Conservation (phyloP, 1,140 invertebrate genomes). For the Steinernema khuongi region DNA sequence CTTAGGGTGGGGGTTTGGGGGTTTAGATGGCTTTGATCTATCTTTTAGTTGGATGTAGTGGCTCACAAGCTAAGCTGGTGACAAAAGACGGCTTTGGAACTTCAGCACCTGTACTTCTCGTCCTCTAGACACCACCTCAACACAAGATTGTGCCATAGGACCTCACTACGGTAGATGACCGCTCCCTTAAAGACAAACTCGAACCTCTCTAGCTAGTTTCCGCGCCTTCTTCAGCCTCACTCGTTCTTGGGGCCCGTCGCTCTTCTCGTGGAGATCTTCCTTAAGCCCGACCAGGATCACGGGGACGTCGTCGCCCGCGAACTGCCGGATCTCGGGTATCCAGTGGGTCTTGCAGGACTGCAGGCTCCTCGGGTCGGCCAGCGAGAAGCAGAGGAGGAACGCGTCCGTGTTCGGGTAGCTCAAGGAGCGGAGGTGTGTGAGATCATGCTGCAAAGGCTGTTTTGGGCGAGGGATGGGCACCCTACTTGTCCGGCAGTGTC, state of each 20-base stretch:
- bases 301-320: constrained; percentile 34
- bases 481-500: constrained; percentile 42
- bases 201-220: background rate
- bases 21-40: too few species aligned
- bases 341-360: constrained; percentile 29
- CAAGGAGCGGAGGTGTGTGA: constrained; percentile 31
- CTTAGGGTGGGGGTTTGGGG: too few species aligned
- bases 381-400: constrained; percentile 38
- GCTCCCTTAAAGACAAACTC: too few species aligned
- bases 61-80: too few species aligned
- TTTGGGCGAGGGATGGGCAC: background rate
- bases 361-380: constrained; percentile 34
- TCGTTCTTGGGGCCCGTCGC: background rate
- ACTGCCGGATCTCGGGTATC: constrained; percentile 40
- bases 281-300: background rate
- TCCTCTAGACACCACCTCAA: too few species aligned
- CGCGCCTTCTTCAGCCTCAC: background rate
- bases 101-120: constrained; percentile 27
- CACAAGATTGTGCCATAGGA: too few species aligned
- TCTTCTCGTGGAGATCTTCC: background rate
- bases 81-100: background rate
- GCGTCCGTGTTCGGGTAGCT: constrained; percentile 38
- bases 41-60: too few species aligned
- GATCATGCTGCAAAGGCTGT: constrained; percentile 31
- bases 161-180: too few species aligned